These are phyloP conservation scores for Ciconia nigra DNA, from an alignment of 2,797 vertebrate species.

Conservation along the genomic window DNA sequence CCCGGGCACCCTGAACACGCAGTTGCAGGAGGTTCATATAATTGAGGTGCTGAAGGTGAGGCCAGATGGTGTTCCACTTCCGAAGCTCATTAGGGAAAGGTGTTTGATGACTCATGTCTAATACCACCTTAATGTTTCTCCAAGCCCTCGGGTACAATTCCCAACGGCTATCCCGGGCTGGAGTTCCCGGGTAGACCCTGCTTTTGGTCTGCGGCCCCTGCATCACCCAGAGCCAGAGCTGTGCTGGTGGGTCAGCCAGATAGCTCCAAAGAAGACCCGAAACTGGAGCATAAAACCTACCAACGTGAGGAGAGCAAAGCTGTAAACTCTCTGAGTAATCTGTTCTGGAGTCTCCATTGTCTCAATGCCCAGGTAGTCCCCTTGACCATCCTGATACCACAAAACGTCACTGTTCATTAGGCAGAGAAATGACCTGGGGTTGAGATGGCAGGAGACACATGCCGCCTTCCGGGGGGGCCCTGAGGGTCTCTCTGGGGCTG, in stretches of 20 bases:
- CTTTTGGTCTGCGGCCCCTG: background rate
- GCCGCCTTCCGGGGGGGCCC: background rate
- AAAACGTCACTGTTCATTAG: background rate
- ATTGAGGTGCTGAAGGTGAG: background rate
- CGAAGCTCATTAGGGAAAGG: background rate
- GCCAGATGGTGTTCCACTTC: background rate
- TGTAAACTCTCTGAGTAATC: background rate
- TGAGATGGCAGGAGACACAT: background rate
- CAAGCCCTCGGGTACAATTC: background rate
- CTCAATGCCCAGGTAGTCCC: background rate
- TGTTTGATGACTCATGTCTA: constrained; percentile 10
- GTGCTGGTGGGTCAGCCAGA: background rate
- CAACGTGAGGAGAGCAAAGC: background rate
- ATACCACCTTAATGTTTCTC: background rate
- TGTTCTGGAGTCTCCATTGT: background rate
- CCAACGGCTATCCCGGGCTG: background rate
- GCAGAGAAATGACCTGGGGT: background rate
- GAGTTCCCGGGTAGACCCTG: background rate
- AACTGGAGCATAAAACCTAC: background rate
- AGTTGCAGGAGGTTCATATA: background rate
- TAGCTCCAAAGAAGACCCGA: background rate
- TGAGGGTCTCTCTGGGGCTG: background rate
- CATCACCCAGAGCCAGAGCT: background rate
- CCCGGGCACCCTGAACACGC: rapidly evolving
- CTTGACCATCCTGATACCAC: background rate